phyloP scores from a whole-genome alignment of 2,797 vertebrate species.

The Gallinago stenura region DNA sequence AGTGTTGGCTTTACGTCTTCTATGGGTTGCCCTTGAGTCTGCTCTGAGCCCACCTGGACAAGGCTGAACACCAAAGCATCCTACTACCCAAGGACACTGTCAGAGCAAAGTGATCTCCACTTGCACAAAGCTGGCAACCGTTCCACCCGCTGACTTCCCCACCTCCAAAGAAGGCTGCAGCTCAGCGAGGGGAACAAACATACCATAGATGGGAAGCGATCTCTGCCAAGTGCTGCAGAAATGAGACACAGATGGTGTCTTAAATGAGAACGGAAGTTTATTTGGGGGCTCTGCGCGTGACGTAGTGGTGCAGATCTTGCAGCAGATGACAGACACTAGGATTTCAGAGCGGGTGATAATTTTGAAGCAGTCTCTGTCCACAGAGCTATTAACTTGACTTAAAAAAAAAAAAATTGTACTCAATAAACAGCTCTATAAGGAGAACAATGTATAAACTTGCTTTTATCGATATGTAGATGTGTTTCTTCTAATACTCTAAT shows the following conservation, averaged over 20 bases:
- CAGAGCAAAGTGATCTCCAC: fast-evolving
- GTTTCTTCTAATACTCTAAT: neutral
- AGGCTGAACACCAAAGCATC: neutral
- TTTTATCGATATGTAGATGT: neutral
- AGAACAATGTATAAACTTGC: neutral
- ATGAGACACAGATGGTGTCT: slow-evolving; percentile 71
- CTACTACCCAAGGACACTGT: neutral
- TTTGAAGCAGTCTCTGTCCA: neutral
- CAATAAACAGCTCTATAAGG: neutral
- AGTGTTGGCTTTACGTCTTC: fast-evolving
- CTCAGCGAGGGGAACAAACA: slow-evolving; percentile 21
- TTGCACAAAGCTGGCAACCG: neutral
- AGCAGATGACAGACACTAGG: neutral
- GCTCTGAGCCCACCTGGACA: neutral
- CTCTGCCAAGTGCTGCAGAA: slow-evolving; percentile 4
- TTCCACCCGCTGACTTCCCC: slow-evolving; percentile 14
- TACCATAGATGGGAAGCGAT: slow-evolving; percentile 61
- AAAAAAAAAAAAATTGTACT: neutral
- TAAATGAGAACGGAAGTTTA: slow-evolving; percentile 60
- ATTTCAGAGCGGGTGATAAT: neutral
- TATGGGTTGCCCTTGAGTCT: fast-evolving
- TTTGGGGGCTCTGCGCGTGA: slow-evolving; percentile 26
- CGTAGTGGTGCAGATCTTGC: neutral
- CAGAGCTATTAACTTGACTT: neutral
- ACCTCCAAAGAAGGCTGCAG: slow-evolving; percentile 1